Evolutionary conservation across 1,140 invertebrate species (phyloP).

Genomic region (Brachionus sp.): DNA sequence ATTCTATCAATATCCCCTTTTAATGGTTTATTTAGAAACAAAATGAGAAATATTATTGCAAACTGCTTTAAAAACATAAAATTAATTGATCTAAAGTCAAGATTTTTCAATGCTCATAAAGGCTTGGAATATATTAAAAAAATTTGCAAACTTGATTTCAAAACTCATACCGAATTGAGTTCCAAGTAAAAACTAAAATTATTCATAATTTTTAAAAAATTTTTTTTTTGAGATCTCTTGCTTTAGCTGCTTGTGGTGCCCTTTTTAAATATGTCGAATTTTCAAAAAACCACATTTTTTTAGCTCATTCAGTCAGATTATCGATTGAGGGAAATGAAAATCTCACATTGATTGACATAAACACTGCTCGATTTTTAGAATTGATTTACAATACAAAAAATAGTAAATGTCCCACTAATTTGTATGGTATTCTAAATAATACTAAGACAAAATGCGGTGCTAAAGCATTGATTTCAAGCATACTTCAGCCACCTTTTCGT

Average conservation of each 20-base stretch:
- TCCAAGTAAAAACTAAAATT: background rate
- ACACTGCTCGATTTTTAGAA: slow-evolving; percentile 5
- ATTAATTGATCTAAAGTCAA: background rate
- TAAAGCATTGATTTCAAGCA: background rate
- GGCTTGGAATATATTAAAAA: background rate
- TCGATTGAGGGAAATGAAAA: background rate
- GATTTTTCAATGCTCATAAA: slow-evolving; percentile 10
- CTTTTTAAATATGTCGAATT: slow-evolving; percentile 15
- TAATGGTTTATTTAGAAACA: background rate
- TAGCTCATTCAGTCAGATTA: background rate
- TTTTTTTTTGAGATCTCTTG: background rate
- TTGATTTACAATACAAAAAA: slow-evolving; percentile 14
- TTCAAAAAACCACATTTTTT: background rate
- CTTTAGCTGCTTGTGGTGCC: background rate
- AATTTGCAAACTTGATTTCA: background rate
- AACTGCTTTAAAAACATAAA: background rate
- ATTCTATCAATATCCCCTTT: background rate
- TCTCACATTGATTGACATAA: background rate
- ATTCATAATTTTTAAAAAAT: no score
- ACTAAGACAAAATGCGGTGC: slow-evolving; percentile 20
- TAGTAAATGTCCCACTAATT: slow-evolving; percentile 1
- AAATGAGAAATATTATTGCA: background rate
- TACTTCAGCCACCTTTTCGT: slow-evolving; percentile 25
- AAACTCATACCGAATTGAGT: background rate
- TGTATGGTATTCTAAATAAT: slow-evolving; percentile 9